Conservation (phyloP, 2,113 vertebrate genomes). For the Rana temporaria region DNA sequence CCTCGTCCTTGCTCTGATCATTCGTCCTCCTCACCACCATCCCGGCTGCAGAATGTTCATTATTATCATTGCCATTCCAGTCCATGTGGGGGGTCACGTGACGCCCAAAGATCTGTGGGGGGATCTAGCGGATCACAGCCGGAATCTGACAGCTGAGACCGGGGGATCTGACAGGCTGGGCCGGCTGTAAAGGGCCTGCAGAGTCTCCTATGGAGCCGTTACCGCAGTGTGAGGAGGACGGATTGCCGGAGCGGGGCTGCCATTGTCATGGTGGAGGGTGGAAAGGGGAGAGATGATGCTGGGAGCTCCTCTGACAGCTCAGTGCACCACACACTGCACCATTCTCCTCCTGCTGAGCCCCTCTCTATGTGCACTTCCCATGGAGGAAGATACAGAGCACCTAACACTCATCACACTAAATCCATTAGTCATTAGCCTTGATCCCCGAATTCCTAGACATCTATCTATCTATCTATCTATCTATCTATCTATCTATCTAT, state of each 20-base stretch:
- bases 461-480: conserved; percentile 13
- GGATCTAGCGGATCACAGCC: too few species aligned
- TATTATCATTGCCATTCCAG: background rate
- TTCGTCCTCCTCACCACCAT: conserved; percentile 36
- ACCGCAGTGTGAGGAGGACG: conserved; percentile 3
- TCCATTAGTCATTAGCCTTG: conserved; percentile 29
- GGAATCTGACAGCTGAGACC: too few species aligned
- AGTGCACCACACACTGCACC: background rate
- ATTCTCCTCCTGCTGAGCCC: background rate
- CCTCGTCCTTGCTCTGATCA: conserved; percentile 26
- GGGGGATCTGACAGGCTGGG: too few species aligned
- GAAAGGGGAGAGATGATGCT: background rate
- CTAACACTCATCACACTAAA: conserved; percentile 2
- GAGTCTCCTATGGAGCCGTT: background rate
- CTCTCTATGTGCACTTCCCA: background rate
- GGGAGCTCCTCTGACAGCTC: background rate
- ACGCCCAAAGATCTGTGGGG: background rate
- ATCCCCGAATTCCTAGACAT: conserved; percentile 6
- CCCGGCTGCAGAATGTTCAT: conserved; percentile 25
- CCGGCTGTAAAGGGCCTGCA: background rate
- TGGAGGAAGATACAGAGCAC: background rate
- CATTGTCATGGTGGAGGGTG: background rate
- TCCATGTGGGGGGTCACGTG: background rate
- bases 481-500: conserved; percentile 27
- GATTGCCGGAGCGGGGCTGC: background rate